Evolutionary conservation across 2,797 vertebrate genomes (phyloP), one percentile per base, ranked within the genome.

Genomic region (Pantherophis alleghaniensis): DNA sequence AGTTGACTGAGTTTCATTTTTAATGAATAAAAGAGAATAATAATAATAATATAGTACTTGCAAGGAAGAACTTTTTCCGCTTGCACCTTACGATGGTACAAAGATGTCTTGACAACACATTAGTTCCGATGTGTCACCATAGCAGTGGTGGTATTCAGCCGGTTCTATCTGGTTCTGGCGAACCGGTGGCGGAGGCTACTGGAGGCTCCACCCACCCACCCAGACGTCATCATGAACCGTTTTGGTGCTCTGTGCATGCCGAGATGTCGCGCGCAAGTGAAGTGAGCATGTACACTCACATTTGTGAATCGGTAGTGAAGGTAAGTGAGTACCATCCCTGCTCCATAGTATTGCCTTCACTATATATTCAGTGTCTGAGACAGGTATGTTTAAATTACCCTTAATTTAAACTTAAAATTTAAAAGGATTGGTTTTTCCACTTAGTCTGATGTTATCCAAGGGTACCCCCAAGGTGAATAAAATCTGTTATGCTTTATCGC

Each of bases 121-220:
- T 32, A 18, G 0, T 37, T 74, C 66, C 16, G 0, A 74, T 74
- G n/a, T 7, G 6, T 74, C n/a, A 20, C 2, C 66, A 32, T 69
- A 69, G 66, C 47, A 47, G 47, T 47, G 47, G 47, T 69, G 47
- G 47, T 47, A 47, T 47, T 47, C 47, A 47, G 47, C 47, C 47
- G 47, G 47, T 47, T 5, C 47, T 47, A 47, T 47, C 5, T 47
- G 47, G 47, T 47, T 47, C 47, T 47, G 47, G 5, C 5, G 47
- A 47, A 47, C 47, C 5, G 0, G 5, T 6, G 6, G 47, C 5
- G 5, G 5, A 0, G 5, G 47, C 47, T 47, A 6, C 47, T 5
- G 4, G 47, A 47, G 47, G 42, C 42, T 47, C 42, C 4, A 5
- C 42, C 47, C 47, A 47, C 47, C 47, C 6, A 0, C 47, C 47